These are phyloP conservation scores for Apodemia zela DNA, from an alignment of 2,888 invertebrate genomes.

Conservation along the genomic window DNA sequence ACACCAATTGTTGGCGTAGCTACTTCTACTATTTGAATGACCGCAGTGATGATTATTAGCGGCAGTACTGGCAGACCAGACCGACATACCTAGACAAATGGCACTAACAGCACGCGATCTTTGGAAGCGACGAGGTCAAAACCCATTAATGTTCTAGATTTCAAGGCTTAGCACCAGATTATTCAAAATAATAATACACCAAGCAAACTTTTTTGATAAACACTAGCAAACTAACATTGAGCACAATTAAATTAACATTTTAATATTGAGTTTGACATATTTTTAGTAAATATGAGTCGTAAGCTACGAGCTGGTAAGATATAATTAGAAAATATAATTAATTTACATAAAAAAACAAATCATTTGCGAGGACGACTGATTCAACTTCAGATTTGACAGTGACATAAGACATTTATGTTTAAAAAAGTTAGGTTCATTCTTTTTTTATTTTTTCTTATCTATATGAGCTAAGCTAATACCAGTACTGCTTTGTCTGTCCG, in stretches of 20 bases:
- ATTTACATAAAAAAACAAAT: slow-evolving; percentile 1
- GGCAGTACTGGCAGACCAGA: slow-evolving; percentile 85
- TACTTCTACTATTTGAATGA: slow-evolving; percentile 65
- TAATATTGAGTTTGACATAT: not conserved
- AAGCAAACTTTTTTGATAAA: not conserved
- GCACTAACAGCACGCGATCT: slow-evolving; percentile 37
- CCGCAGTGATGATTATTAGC: slow-evolving; percentile 74
- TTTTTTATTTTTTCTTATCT: too few species aligned
- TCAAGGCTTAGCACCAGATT: not conserved
- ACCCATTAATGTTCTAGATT: slow-evolving; percentile 3
- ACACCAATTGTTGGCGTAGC: slow-evolving; percentile 69
- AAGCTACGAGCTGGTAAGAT: not conserved
- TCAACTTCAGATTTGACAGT: not conserved
- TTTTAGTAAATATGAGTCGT: not conserved
- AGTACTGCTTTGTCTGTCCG: too few species aligned
- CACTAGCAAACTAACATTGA: not conserved
- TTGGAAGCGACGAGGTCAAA: slow-evolving; percentile 4
- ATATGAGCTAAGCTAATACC: too few species aligned
- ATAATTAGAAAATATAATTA: slow-evolving; percentile 4
- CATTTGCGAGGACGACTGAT: not conserved
- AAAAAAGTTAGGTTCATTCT: too few species aligned
- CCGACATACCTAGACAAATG: slow-evolving; percentile 82
- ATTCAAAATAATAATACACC: slow-evolving; percentile 1
- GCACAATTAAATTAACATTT: not conserved
- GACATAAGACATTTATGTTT: not conserved